Evolutionary conservation across 2,888 invertebrate species (phyloP), one percentile per base, ranked within the genome.

Genomic region (Brachylomia viminalis): DNA sequence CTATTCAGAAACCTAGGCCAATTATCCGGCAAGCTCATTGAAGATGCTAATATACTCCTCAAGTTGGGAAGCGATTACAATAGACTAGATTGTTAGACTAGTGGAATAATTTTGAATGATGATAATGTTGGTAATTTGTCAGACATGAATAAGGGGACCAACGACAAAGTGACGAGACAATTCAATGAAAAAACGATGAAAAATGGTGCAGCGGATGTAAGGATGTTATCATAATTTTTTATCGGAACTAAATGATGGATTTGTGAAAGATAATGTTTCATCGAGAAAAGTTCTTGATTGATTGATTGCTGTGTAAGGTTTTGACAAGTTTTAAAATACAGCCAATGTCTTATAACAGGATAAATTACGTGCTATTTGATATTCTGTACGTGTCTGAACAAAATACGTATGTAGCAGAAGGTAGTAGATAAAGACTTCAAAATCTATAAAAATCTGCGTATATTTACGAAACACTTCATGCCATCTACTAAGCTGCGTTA

Each of bases 11-110:
- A 30, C 64, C n/a, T 61, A 76, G 71, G 77, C 47, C 13, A 81
- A 78, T 84, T 84, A 84, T 72, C 47, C 27, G 67, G 30, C 54
- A 59, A 80, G 67, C 69, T 70, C 75, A 65, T 83, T 79, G 66
- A 73, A 52, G 17, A 76, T 83, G 68, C 71, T 80, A 79, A 81
- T 79, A 45, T 49, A 64, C 69, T 65, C 56, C 30, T 54, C 54
- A 69, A 72, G 33, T 67, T 64, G 27, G 58, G 23, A 69, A 72
- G 38, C 47, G 13, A 62, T 33, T 49, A 75, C 17, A 83, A 59
- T 71, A 23, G 49, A 30, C 20, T 38, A 62, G 23, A 71, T 69
- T 69, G 27, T 33, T 10, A 49, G 5, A 45, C 30, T 62, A 72
- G 30, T 54, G 7, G 38, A 27, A 71, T 49, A 52, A 80, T 74